A percentile compares a stretch with the other conserved stretches of the same genome.
These are phyloP conservation scores for Phymastichus coffea DNA, from an alignment of 1,140 invertebrate genomes.

Conservation along the genomic window DNA sequence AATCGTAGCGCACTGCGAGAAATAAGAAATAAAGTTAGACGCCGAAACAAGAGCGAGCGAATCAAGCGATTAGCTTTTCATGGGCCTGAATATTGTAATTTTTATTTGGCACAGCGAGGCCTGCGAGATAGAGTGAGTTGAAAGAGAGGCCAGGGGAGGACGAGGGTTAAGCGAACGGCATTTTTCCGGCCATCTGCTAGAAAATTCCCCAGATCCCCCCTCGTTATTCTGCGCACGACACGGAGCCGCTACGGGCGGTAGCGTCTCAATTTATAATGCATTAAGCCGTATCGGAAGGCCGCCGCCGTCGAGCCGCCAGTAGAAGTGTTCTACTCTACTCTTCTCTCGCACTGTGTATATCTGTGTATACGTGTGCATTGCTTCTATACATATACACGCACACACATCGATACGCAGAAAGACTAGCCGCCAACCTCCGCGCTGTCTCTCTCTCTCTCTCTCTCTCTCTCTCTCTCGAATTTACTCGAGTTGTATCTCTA, in stretches of 20 bases:
- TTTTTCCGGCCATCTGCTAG: conserved; percentile 21
- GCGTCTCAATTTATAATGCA: conserved; percentile 27
- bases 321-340: background rate
- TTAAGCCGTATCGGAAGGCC: conserved; percentile 21
- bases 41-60: too few species aligned
- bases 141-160: too few species aligned
- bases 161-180: background rate
- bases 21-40: too few species aligned
- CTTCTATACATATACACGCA: background rate
- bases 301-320: too few species aligned
- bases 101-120: background rate
- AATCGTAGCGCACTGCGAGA: too few species aligned
- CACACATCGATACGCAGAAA: too few species aligned
- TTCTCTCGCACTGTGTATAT: background rate
- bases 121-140: background rate
- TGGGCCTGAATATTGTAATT: background rate
- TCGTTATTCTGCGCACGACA: conserved; percentile 20
- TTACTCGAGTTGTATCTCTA: background rate
- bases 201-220: conserved; percentile 23
- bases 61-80: background rate
- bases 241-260: background rate
- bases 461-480: too few species aligned
- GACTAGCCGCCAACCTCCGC: too few species aligned
- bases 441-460: too few species aligned
- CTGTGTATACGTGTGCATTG: too few species aligned